phyloP scores from a whole-genome alignment of 2,888 invertebrate species.

The Pseudoips prasinana region DNA sequence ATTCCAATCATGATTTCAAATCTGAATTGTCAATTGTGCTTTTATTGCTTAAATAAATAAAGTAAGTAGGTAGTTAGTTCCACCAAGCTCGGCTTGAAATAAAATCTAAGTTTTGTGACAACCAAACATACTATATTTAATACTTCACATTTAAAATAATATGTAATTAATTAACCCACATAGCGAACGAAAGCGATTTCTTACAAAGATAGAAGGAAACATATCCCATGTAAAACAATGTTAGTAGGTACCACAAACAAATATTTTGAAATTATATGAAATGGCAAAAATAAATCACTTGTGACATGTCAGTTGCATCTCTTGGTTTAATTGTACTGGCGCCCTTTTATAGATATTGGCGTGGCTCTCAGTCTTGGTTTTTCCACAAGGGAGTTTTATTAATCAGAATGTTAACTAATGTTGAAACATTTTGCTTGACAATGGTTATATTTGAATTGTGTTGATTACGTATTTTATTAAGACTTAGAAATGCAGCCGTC shows the following conservation, averaged over 20 bases:
- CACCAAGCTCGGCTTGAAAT: slow-evolving; percentile 43
- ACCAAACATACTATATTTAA: slow-evolving; percentile 33
- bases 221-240: slow-evolving; percentile 22
- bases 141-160: slow-evolving; percentile 22
- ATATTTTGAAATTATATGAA: no score
- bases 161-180: slow-evolving; percentile 21
- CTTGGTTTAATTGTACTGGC: slow-evolving; percentile 15
- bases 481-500: slow-evolving; percentile 31
- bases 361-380: slow-evolving; percentile 18
- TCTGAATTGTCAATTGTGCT: slow-evolving; percentile 5
- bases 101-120: slow-evolving; percentile 61
- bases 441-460: no score
- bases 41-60: slow-evolving; percentile 9
- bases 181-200: slow-evolving; percentile 29
- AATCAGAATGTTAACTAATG: no score
- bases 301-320: slow-evolving; percentile 32
- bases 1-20: background rate
- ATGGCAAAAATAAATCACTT: slow-evolving; percentile 15
- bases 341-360: slow-evolving; percentile 9
- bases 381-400: no score
- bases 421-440: no score
- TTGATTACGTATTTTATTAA: no score
- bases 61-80: slow-evolving; percentile 19
- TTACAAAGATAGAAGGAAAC: slow-evolving; percentile 31
- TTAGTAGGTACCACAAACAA: slow-evolving; percentile 27